Base-by-base conservation (phyloP, 2,888 invertebrate genomes). In the Eupithecia centaureata region DNA sequence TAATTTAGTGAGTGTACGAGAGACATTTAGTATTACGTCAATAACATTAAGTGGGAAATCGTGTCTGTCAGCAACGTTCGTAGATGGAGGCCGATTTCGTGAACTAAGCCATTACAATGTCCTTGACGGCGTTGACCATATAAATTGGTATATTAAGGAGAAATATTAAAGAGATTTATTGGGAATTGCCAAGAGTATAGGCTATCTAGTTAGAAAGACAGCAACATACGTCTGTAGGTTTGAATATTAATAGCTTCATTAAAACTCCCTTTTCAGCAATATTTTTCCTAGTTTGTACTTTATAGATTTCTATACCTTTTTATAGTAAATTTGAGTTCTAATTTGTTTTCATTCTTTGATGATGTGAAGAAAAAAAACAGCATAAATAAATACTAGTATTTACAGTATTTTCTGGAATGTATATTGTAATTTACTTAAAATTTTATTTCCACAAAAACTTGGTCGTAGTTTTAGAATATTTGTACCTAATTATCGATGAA, bases 1-100 rank as follows among this genome's bases (percentile, higher is more conserved):
- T 47, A 47, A 52, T 52, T 52, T 52, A 15, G 27, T 52, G 15
- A 52, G 15, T 15, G 52, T 52, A 27, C 7, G 35, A 65, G 47
- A 52, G 8, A 47, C 42, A 38, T 54, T 61, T 30, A 56, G 65
- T 70, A 74, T 69, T 65, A 70, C 74, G 78, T 77, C 85, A 88
- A 87, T 89, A 85, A 86, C 75, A 79, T 74, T 84, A 84, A 88
- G 89, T 87, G 88, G 85, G 80, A 81, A 87, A 85, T 86, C 88
- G 81, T 89, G 89, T 87, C 79, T 79, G 78, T 76, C 77, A 77
- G 76, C 72, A 80, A 82, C 82, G 82, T 77, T 81, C 77, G 75
- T 76, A 73, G 72, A 79, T 78, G 73, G 80, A 77, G 78, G 79
- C 74, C 74, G 78, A 77, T 80, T 81, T 83, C 63, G 70, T 77